These are phyloP conservation scores for Cheilosia variabilis DNA, from an alignment of 2,888 invertebrate species.

Conservation along the genomic window DNA sequence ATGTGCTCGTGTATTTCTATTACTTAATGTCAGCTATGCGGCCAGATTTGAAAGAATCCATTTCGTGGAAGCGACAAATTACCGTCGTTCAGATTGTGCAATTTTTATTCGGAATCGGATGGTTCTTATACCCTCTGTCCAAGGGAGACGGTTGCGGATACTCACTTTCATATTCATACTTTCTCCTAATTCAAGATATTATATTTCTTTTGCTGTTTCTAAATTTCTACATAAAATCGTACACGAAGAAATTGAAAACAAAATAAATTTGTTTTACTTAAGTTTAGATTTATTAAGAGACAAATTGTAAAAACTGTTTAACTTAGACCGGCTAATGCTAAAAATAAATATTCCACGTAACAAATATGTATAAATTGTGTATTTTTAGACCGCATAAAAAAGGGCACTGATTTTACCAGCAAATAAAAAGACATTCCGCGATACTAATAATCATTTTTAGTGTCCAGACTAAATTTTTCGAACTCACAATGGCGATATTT, in stretches of 20 bases:
- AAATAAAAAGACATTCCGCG: no score
- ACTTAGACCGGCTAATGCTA: no score
- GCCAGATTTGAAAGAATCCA: constrained; percentile 87
- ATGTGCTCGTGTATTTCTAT: constrained; percentile 89
- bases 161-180: constrained; percentile 85
- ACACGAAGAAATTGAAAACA: constrained; percentile 83
- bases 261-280: neutral
- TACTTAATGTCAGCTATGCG: constrained; percentile 90
- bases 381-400: no score
- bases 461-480: no score
- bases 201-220: constrained; percentile 88
- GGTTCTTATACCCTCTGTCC: constrained; percentile 84
- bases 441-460: no score
- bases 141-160: constrained; percentile 85
- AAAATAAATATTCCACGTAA: no score
- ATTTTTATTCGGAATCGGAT: constrained; percentile 85
- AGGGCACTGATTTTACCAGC: no score
- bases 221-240: constrained; percentile 88
- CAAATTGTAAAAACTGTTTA: no score
- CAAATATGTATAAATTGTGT: no score
- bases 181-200: constrained; percentile 87
- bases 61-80: constrained; percentile 93
- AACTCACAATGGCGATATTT: no score
- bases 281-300: no score
- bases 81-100: constrained; percentile 92